Conservation (phyloP, 2,797 vertebrate species). For the Characodon lateralis region DNA sequence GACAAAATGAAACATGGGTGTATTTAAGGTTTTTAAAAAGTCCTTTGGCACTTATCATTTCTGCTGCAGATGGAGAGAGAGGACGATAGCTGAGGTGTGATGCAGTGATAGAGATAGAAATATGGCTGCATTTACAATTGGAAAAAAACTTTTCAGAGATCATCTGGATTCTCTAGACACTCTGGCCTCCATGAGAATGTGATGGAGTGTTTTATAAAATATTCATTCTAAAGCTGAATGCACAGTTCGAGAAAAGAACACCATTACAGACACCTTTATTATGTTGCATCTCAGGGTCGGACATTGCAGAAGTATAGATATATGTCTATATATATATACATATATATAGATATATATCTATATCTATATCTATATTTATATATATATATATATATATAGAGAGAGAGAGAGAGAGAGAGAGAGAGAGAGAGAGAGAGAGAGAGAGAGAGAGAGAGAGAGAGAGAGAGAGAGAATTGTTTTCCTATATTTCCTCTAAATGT, state of each 20-base stretch:
- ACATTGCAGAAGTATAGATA: constrained; percentile 10
- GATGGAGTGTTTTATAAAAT: constrained; percentile 49
- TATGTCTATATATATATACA: too few species aligned
- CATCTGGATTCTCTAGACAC: constrained; percentile 35
- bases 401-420: too few species aligned
- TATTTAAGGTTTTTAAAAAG: constrained; percentile 59
- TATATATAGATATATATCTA: too few species aligned
- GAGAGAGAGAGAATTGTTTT: too few species aligned
- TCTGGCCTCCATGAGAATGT: constrained; percentile 39
- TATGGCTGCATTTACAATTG: constrained; percentile 60
- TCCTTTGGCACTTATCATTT: constrained; percentile 51
- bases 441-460: too few species aligned
- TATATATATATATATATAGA: too few species aligned
- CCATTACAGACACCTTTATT: constrained; percentile 45
- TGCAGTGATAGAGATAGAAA: constrained; percentile 51
- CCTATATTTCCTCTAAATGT: neutral
- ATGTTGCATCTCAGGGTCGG: constrained; percentile 27
- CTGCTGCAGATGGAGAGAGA: constrained; percentile 35
- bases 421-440: too few species aligned
- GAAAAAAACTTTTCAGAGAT: constrained; percentile 36
- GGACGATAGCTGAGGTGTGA: constrained; percentile 44
- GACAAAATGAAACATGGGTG: constrained; percentile 40
- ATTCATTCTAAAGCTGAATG: constrained; percentile 46
- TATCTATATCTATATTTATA: too few species aligned
- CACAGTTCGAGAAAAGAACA: constrained; percentile 51